Conservation (phyloP, 2,888 invertebrate genomes). For the Brenthis ino region DNA sequence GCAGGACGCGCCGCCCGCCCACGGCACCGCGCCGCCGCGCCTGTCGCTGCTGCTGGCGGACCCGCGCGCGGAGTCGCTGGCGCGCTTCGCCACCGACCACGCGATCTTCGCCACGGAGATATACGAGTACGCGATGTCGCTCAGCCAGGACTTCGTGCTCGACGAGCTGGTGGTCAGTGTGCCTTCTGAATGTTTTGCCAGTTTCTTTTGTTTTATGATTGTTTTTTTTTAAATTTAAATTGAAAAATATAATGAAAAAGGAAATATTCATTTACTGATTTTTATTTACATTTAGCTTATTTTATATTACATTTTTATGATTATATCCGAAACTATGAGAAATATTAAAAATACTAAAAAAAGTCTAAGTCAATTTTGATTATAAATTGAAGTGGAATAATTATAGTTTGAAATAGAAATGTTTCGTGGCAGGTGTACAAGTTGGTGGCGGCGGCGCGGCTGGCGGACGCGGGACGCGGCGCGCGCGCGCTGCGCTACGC, state of each 20-base stretch:
- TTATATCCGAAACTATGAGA: no score
- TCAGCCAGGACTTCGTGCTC: constrained; percentile 88
- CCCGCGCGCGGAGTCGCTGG: constrained; percentile 83
- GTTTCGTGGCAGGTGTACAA: constrained; percentile 87
- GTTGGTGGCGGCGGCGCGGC: constrained; percentile 88
- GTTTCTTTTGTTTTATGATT: no score
- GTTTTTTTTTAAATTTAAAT: not conserved
- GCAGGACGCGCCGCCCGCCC: constrained; percentile 55
- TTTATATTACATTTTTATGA: no score
- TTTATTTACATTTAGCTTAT: no score
- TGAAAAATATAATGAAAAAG: no score
- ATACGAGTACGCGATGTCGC: constrained; percentile 94
- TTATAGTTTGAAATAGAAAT: not conserved
- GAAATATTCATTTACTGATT: no score
- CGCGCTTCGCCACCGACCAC: constrained; percentile 88
- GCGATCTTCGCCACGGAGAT: constrained; percentile 97
- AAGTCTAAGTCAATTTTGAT: no score
- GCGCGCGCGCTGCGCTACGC: constrained; percentile 92
- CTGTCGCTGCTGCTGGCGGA: constrained; percentile 91
- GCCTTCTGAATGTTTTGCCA: no score
- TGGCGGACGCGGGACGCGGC: constrained; percentile 87
- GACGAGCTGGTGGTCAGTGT: constrained; percentile 86
- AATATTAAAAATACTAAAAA: no score
- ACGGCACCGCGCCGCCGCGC: constrained; percentile 66
- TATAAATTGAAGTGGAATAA: no score